These are phyloP conservation scores for Notothenia rossii DNA, from an alignment of 2,113 vertebrate species.

Conservation along the genomic window DNA sequence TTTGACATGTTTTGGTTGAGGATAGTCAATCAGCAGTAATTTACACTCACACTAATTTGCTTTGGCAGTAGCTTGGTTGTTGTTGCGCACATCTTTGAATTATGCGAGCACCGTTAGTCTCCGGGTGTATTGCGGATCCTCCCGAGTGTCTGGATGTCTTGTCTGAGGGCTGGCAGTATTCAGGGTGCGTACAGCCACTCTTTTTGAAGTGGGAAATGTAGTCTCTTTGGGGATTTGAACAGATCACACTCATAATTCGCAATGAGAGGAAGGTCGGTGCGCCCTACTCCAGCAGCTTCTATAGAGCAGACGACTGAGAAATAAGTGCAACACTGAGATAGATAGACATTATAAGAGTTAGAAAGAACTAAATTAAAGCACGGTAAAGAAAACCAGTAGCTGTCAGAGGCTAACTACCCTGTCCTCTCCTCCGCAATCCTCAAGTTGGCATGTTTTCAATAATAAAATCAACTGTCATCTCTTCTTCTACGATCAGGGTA, in stretches of 20 bases:
- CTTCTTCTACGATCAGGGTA: constrained; percentile 13
- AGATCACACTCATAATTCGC: constrained; percentile 74
- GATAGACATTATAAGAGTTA: constrained; percentile 1
- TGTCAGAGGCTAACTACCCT: constrained; percentile 13
- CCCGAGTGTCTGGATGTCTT: constrained; percentile 59
- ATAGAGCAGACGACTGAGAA: neutral
- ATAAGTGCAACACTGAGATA: neutral
- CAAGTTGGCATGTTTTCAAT: constrained; percentile 41
- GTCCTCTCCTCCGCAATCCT: constrained; percentile 22
- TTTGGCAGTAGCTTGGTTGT: constrained; percentile 1
- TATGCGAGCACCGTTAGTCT: constrained; percentile 49
- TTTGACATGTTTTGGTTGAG: neutral
- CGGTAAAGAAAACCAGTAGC: constrained; percentile 17
- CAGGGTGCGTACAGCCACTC: constrained; percentile 69
- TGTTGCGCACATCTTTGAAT: constrained; percentile 35
- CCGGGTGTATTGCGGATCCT: constrained; percentile 56
- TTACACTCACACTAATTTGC: constrained; percentile 19
- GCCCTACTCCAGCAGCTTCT: constrained; percentile 51
- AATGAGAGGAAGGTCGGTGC: constrained; percentile 70
- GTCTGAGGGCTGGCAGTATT: constrained; percentile 66
- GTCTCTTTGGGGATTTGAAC: constrained; percentile 76
- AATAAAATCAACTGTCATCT: constrained; percentile 48
- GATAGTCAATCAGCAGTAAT: neutral
- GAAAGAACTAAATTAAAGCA: constrained; percentile 20
- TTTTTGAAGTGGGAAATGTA: constrained; percentile 77